A percentile compares a stretch with the other conserved stretches of the same genome.
These are phyloP conservation scores for Fregetta grallaria DNA, from an alignment of 2,113 vertebrate species.

Conservation along the genomic window DNA sequence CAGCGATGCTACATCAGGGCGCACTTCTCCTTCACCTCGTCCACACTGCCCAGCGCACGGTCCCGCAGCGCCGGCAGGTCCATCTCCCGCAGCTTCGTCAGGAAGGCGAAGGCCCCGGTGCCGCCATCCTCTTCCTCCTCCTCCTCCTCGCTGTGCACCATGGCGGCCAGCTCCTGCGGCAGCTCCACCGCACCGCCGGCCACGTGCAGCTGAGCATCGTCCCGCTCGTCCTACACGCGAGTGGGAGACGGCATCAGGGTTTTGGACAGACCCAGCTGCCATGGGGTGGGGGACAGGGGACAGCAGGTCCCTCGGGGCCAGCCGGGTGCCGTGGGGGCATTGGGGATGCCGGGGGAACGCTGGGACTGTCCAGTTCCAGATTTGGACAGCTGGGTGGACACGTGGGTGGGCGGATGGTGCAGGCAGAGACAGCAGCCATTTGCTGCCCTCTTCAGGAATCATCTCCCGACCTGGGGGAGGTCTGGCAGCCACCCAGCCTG, in stretches of 20 bases:
- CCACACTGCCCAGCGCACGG: slow-evolving; percentile 50
- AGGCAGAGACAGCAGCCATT: neutral
- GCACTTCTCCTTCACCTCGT: slow-evolving; percentile 51
- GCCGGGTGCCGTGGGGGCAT: rapidly evolving
- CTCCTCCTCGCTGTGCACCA: slow-evolving; percentile 59
- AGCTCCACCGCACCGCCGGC: slow-evolving; percentile 68
- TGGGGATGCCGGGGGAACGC: neutral
- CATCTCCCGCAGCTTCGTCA: slow-evolving; percentile 68
- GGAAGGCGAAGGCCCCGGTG: slow-evolving; percentile 18
- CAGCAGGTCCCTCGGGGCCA: too few species aligned
- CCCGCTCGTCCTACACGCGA: slow-evolving; percentile 64
- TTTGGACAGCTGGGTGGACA: rapidly evolving
- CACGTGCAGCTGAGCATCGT: slow-evolving; percentile 71
- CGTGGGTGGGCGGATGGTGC: neutral
- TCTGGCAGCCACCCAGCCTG: rapidly evolving
- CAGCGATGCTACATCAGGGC: slow-evolving; percentile 31
- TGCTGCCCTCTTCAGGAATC: slow-evolving; percentile 62
- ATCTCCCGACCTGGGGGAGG: neutral
- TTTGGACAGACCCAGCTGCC: rapidly evolving
- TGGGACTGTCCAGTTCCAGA: neutral
- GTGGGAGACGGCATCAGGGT: rapidly evolving
- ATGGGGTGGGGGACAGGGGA: rapidly evolving
- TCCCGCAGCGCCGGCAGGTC: slow-evolving; percentile 67
- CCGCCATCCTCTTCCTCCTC: slow-evolving; percentile 65
- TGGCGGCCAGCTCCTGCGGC: slow-evolving; percentile 73